Percentiles rank a stretch among this genome's conserved stretches.
Conservation (phyloP, 1,140 invertebrate species). For the Drosophila repletoides region DNA sequence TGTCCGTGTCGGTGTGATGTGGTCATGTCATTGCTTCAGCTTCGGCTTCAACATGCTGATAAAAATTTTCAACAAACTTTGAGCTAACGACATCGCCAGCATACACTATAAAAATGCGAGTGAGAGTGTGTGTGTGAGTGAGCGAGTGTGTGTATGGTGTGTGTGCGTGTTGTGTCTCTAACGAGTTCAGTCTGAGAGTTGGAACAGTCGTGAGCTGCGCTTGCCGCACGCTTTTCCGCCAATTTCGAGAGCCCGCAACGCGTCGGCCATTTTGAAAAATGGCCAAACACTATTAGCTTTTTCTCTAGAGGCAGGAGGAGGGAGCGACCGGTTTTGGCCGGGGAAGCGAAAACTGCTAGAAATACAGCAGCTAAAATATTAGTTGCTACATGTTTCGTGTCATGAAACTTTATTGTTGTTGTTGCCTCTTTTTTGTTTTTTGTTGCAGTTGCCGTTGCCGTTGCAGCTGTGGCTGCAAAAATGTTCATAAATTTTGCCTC, state of each 20-base stretch:
- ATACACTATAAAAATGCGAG: constrained; percentile 7
- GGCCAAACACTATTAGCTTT: constrained; percentile 78
- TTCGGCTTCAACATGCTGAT: constrained; percentile 70
- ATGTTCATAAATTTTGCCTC: constrained; percentile 33
- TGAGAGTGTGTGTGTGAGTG: not conserved
- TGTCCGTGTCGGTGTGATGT: constrained; percentile 63
- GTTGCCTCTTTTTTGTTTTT: not conserved
- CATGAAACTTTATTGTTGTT: constrained; percentile 68
- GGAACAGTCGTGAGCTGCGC: not conserved
- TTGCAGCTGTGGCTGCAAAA: constrained; percentile 29
- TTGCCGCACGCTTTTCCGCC: constrained; percentile 18
- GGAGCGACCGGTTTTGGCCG: not conserved
- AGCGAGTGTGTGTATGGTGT: constrained; percentile 13
- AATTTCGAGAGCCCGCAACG: constrained; percentile 18
- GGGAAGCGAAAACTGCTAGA: not conserved
- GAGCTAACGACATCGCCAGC: constrained; percentile 67
- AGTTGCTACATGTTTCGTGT: constrained; percentile 76
- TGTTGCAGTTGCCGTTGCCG: not conserved
- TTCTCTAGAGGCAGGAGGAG: constrained; percentile 7
- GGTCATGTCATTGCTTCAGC: constrained; percentile 76
- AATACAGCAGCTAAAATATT: constrained; percentile 67
- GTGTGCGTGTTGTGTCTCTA: constrained; percentile 6
- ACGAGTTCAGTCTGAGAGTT: constrained; percentile 16
- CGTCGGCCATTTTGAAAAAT: constrained; percentile 70
- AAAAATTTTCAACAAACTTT: constrained; percentile 78